Evolutionary conservation across 2,113 vertebrate species (phyloP), one percentile per base, ranked within the genome.

Genomic region (Pterocles gutturalis): DNA sequence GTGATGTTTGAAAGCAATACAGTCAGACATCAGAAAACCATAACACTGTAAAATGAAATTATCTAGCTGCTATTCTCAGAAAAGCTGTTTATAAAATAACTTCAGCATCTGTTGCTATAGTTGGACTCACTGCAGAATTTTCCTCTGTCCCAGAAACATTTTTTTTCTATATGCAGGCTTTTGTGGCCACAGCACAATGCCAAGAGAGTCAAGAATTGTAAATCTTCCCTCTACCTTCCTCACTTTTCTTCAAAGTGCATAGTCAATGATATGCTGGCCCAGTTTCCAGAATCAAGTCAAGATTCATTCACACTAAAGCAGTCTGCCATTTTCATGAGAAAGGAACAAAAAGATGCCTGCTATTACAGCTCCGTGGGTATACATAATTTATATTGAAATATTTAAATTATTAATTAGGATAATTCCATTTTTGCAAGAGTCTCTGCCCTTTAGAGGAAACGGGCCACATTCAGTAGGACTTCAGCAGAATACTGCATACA

Each of bases 341-440:
- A 85, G 38, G 73, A 96, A 97, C 55, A 94, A 95, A 96, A 96
- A 88, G 79, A 95, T 78, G 76, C 54, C 43, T 86, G 94, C 94
- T 93, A 85, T 97, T 97, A 97, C 90, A 86, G 95, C 92, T 93
- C 89, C 3, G 2, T 80, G 54, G 26, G 13, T 88, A 97, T 97
- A 97, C 84, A 97, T 97, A 95, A 97, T 97, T 97, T 96, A 97
- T 93, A 93, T 95, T 84, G 33, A 94, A 53, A 83, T 92, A 94
- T 94, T 97, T 97, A 86, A 97, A 97, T 97, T 94, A 97, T 97
- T 97, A 94, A 97, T 91, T 84, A 94, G 72, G 60, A 89, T 84
- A 92, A 96, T 96, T 91, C 93, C 69, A 96, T 87, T 93, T 97
- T 94, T 95, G 90, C 87, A 93, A 54, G 38, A 91, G 80, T 43